Conservation (phyloP, 2,888 invertebrate species). For the Gymnocheta viridis region DNA sequence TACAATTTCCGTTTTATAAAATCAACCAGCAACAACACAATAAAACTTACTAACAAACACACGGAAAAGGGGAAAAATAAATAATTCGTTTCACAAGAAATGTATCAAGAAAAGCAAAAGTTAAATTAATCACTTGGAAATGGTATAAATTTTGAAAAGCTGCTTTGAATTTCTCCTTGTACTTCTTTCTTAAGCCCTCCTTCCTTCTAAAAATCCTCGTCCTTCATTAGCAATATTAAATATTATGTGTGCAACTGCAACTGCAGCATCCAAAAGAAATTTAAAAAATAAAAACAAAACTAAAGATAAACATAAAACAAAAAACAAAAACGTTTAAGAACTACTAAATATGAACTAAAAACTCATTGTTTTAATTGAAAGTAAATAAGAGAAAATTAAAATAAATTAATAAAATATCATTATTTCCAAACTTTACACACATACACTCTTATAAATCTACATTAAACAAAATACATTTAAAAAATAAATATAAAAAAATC, state of each 20-base stretch:
- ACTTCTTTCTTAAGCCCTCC: constrained; percentile 15
- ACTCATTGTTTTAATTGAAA: constrained; percentile 66
- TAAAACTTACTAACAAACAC: constrained; percentile 8
- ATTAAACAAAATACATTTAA: constrained; percentile 62
- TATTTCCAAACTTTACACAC: constrained; percentile 46
- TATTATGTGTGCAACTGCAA: constrained; percentile 56
- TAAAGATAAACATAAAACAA: constrained; percentile 19
- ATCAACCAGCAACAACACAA: neutral
- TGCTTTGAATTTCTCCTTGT: constrained; percentile 34
- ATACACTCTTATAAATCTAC: constrained; percentile 59
- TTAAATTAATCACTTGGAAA: constrained; percentile 43
- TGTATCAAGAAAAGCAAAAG: neutral
- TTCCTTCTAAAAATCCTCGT: constrained; percentile 40
- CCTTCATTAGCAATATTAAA: constrained; percentile 59
- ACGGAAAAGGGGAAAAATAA: constrained; percentile 9
- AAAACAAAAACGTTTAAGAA: constrained; percentile 28
- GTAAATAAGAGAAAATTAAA: constrained; percentile 46
- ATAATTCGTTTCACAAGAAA: constrained; percentile 22
- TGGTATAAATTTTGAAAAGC: constrained; percentile 34
- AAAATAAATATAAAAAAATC: constrained; percentile 25
- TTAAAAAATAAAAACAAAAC: constrained; percentile 21
- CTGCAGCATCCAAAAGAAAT: constrained; percentile 42
- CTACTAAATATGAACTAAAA: constrained; percentile 43
- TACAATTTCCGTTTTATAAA: constrained; percentile 63
- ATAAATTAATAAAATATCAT: constrained; percentile 41